Base-by-base conservation (phyloP, 2,888 invertebrate genomes). In the Polyommatus icarus region DNA sequence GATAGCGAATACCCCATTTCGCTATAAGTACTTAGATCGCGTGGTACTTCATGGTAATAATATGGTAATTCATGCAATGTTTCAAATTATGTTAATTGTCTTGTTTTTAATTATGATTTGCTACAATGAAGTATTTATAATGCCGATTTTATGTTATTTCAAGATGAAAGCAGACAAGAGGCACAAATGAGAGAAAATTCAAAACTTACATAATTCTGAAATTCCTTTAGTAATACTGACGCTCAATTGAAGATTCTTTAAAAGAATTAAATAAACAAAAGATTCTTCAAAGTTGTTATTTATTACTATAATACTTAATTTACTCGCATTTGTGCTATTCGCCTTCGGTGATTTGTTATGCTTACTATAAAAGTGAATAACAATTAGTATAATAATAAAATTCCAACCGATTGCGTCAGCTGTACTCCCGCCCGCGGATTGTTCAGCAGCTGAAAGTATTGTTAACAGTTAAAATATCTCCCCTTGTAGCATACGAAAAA, bases 361-460 rank as follows among this genome's bases (percentile, higher is more conserved):
- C 20, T 59, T 59, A 20, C 7, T 10, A 61, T 67, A 32, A 32
- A 32, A 67, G 67, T 67, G 67, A 67, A 67, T 32, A 67, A 67
- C 67, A 67, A 18, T n/a, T n/a, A n/a, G n/a, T n/a, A n/a, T n/a
- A n/a, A 18, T 4, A 67, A 6, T 7, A 12, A 36, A n/a, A 36
- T 36, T 72, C 72, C 40, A 40, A 72, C 72, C 72, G 12, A 40
- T 40, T 40, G 72, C 72, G 20, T 72, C 40, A 40, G 72, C 72
- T n/a, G 36, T 40, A 40, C 72, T 72, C 72, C 36, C 36, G 10
- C 24, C 72, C 72, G 20, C 72, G n/a, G 72, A 36, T 40, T 40
- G n/a, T 1, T 72, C 40, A 20, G 36, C 40, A 40, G 72, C 72
- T 72, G 72, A n/a, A 72, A 72, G 29, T 67, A 67, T 67, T 15